Conservation (phyloP, 2,113 vertebrate species). For the Macquaria ambigua region DNA sequence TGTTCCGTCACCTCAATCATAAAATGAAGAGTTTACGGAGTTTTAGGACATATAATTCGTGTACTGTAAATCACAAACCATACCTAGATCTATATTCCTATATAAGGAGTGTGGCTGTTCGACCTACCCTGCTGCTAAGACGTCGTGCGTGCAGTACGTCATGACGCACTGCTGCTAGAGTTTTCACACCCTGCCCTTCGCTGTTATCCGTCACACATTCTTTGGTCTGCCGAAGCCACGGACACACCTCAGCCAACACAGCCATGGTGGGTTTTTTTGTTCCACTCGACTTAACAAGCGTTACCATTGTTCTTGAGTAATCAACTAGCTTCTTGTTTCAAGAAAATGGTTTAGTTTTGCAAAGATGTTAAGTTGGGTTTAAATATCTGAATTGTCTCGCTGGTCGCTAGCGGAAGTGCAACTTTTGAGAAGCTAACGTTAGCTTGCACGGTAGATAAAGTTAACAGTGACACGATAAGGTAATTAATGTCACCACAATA, state of each 20-base stretch:
- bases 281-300: neutral
- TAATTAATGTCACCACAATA: neutral
- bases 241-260: conserved; percentile 68
- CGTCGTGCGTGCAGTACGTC: conserved; percentile 56
- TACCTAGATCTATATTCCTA: conserved; percentile 45
- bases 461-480: neutral
- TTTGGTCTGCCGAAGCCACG: conserved; percentile 54
- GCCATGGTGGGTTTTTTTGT: conserved; percentile 75
- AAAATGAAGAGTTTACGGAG: neutral
- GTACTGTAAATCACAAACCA: neutral
- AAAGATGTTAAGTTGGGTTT: neutral
- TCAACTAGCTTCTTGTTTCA: neutral
- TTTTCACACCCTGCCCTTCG: conserved; percentile 32
- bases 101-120: conserved; percentile 63
- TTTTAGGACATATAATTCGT: neutral
- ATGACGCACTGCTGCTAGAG: conserved; percentile 43
- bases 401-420: conserved; percentile 76
- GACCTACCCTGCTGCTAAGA: neutral
- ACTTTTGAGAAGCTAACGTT: conserved; percentile 70
- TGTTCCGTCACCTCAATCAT: neutral
- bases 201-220: conserved; percentile 55
- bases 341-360: neutral
- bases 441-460: conserved; percentile 34
- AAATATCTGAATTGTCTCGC: conserved; percentile 9
- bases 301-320: neutral